Percentiles rank a stretch among this genome's conserved stretches.
phyloP scores from a whole-genome alignment of 2,888 invertebrate species.

The Atethmia centrago region DNA sequence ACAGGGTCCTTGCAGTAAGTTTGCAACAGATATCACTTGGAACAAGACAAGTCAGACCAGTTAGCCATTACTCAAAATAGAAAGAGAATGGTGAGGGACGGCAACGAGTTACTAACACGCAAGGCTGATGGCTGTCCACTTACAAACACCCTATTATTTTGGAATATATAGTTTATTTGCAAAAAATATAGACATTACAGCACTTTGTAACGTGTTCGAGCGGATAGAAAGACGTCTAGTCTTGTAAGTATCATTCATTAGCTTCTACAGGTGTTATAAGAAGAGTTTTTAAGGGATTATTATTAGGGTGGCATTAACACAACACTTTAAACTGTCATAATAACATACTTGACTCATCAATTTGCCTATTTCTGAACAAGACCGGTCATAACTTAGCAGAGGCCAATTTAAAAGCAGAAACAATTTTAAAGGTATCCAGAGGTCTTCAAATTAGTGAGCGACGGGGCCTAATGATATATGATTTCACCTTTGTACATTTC shows the following conservation, averaged over 20 bases:
- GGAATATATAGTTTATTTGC: slow-evolving; percentile 12
- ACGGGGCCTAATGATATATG: slow-evolving; percentile 31
- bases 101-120: slow-evolving; percentile 50
- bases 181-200: slow-evolving; percentile 22
- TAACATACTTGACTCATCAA: slow-evolving; percentile 10
- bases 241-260: slow-evolving; percentile 24
- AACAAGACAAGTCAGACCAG: slow-evolving; percentile 59
- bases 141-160: slow-evolving; percentile 41
- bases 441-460: slow-evolving; percentile 11
- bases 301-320: slow-evolving; percentile 12
- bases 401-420: not conserved
- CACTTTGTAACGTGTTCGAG: not conserved
- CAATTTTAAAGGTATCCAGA: slow-evolving; percentile 4
- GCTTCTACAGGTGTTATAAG: not conserved
- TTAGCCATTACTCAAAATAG: slow-evolving; percentile 63
- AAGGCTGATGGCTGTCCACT: slow-evolving; percentile 38
- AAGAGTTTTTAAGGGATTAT: slow-evolving; percentile 11
- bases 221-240: slow-evolving; percentile 4
- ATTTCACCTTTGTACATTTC: slow-evolving; percentile 57
- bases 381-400: not conserved
- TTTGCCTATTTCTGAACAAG: slow-evolving; percentile 27
- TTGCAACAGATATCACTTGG: slow-evolving; percentile 59
- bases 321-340: slow-evolving; percentile 33
- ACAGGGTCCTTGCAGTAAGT: slow-evolving; percentile 44
- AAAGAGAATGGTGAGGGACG: slow-evolving; percentile 51